Evolutionary conservation across 2,797 vertebrate genomes (phyloP).

Genomic region (Valencia hispanica): DNA sequence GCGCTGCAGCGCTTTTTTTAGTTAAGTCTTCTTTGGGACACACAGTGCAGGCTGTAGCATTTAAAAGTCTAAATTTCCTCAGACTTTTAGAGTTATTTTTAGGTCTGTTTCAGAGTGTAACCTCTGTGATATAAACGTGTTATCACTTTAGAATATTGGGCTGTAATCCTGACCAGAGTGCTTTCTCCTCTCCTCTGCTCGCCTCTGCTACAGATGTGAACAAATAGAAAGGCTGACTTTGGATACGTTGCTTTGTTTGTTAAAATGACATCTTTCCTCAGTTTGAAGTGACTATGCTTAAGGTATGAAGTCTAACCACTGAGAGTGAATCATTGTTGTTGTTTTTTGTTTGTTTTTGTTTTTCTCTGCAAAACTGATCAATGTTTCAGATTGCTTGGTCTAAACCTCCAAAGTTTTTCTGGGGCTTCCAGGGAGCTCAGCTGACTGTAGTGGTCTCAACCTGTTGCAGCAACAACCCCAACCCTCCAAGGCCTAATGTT

Average conservation of each 20-base stretch:
- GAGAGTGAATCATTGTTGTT: neutral
- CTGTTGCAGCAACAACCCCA: neutral
- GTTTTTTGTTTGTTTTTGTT: neutral
- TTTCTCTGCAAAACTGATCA: neutral
- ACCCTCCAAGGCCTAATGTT: too few relatives aligned
- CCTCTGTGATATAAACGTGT: neutral
- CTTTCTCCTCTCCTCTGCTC: neutral
- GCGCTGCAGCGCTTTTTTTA: neutral
- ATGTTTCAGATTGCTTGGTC: neutral
- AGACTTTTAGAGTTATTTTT: neutral
- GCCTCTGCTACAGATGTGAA: neutral
- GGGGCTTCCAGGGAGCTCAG: neutral
- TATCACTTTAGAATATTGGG: neutral
- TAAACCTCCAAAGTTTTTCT: neutral
- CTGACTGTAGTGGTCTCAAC: neutral
- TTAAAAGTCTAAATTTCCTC: neutral
- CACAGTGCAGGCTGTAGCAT: neutral
- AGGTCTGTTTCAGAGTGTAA: neutral
- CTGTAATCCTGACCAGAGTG: neutral
- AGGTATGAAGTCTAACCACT: neutral
- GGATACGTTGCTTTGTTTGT: neutral
- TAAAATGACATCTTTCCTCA: neutral
- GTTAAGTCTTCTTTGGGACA: neutral
- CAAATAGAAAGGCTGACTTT: neutral
- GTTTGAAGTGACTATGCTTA: neutral